Conservation (phyloP, 2,113 vertebrate species). For the Tupaia chinensis region DNA sequence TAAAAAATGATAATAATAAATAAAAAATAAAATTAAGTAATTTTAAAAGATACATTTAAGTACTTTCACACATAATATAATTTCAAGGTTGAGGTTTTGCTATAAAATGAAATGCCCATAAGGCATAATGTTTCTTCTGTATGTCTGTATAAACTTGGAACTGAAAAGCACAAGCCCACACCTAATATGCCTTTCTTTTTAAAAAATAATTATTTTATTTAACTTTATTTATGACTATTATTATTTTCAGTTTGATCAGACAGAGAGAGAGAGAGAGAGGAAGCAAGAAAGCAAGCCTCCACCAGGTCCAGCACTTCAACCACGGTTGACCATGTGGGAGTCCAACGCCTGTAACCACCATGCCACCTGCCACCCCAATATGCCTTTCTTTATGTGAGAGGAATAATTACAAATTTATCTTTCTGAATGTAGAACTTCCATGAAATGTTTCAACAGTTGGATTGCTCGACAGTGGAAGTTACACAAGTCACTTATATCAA, state of each 20-base stretch:
- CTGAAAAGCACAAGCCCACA: neutral
- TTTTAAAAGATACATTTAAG: neutral
- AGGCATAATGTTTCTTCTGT: neutral
- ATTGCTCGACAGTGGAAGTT: fast-evolving
- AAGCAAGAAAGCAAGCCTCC: too few relatives aligned
- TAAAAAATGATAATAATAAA: neutral
- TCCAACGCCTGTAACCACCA: too few relatives aligned
- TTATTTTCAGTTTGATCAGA: too few relatives aligned
- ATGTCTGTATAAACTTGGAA: neutral
- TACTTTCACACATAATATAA: neutral
- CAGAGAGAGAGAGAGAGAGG: too few relatives aligned
- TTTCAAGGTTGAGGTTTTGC: neutral
- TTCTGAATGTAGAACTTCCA: constrained; percentile 1
- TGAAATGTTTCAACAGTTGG: neutral
- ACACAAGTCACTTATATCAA: neutral
- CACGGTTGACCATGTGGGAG: too few relatives aligned
- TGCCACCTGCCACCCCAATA: too few relatives aligned
- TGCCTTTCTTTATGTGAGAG: neutral
- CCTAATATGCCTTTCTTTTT: neutral
- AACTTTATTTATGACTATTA: too few relatives aligned
- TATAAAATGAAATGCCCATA: neutral
- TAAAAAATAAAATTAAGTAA: neutral
- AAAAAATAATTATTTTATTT: too few relatives aligned
- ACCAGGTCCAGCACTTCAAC: too few relatives aligned
- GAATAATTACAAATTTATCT: neutral